Percentiles rank a stretch among this genome's conserved stretches.
These are phyloP conservation scores for Troides oblongomaculatus DNA, from an alignment of 2,888 invertebrate genomes.

Conservation along the genomic window DNA sequence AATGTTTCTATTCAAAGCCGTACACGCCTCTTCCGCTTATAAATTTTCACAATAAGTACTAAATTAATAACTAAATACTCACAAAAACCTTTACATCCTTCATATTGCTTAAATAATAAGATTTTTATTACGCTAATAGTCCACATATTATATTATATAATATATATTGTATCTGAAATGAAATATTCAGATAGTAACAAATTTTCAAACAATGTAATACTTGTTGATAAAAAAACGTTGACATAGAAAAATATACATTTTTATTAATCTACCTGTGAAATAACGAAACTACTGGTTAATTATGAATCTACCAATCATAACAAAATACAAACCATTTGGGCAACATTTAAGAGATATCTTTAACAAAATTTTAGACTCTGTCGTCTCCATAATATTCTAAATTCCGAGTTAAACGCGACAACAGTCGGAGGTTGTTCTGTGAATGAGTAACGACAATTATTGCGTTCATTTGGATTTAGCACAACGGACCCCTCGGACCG, in stretches of 20 bases:
- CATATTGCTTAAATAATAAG: background rate
- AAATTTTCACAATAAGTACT: background rate
- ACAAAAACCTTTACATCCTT: background rate
- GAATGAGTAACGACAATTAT: slow-evolving; percentile 69
- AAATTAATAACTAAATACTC: background rate
- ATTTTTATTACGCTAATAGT: background rate
- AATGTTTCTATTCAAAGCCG: slow-evolving; percentile 9
- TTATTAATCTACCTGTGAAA: too few species aligned
- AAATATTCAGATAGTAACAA: too few species aligned
- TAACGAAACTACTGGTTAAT: background rate
- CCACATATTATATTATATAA: background rate
- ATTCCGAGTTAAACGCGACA: slow-evolving; percentile 39
- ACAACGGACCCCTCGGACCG: slow-evolving; percentile 59
- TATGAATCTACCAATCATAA: background rate
- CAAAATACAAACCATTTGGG: background rate
- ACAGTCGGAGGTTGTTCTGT: slow-evolving; percentile 44
- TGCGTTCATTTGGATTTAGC: slow-evolving; percentile 78
- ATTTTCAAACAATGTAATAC: background rate
- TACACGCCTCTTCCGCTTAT: background rate
- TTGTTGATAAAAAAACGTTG: background rate
- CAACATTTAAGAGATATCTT: background rate
- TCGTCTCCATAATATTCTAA: slow-evolving; percentile 36
- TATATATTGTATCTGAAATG: too few species aligned
- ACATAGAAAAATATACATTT: too few species aligned
- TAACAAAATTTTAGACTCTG: slow-evolving; percentile 3